Conservation (phyloP, 2,113 vertebrate species). For the Oryctolagus cuniculus region mOryCun1.1 NC_091434.1:6265501-6266000, state of each 20-base stretch:
- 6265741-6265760: conserved; percentile 95
- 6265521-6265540: conserved; percentile 99
- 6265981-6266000: neutral
- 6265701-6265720: conserved; percentile 96
- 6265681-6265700: conserved; percentile 97
- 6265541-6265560: conserved; percentile 92
- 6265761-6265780: conserved; percentile 94
- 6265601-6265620: too few species aligned
- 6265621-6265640: conserved; percentile 86
- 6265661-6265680: conserved; percentile 94
- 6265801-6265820: neutral
- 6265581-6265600: neutral
- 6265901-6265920: accelerated
- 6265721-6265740: conserved; percentile 96
- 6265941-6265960: accelerated
- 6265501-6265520: conserved; percentile 98
- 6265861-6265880: too few species aligned
- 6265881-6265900: too few species aligned
- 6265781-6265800: conserved; percentile 91
- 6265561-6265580: neutral
- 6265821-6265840: neutral
- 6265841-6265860: neutral
- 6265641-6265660: conserved; percentile 92
- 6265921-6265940: neutral
- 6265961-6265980: neutral